phyloP scores from a whole-genome alignment of 2,888 invertebrate genomes.

The Epinotia ramella region DNA sequence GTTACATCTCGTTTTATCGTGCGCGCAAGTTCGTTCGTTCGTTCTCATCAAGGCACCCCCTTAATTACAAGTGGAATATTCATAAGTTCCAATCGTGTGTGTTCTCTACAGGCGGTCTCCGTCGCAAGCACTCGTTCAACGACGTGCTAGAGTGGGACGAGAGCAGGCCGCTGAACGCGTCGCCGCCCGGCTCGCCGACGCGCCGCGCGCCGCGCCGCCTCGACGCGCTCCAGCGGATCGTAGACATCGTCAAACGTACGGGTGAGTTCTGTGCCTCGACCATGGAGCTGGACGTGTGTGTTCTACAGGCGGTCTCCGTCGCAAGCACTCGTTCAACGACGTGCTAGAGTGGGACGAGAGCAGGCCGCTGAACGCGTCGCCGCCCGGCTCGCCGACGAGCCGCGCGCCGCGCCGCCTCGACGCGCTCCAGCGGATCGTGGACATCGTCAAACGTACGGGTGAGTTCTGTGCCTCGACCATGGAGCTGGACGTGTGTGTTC shows the following conservation, averaged over 20 bases:
- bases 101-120: slow-evolving; percentile 79
- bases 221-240: slow-evolving; percentile 93
- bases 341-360: slow-evolving; percentile 67
- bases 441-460: slow-evolving; percentile 88
- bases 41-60: too few relatives aligned
- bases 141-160: slow-evolving; percentile 90
- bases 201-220: slow-evolving; percentile 77
- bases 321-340: slow-evolving; percentile 93
- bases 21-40: too few relatives aligned
- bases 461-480: background rate
- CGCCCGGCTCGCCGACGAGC: slow-evolving; percentile 86
- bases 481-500: background rate
- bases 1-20: too few relatives aligned
- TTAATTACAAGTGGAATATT: background rate
- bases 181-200: slow-evolving; percentile 87
- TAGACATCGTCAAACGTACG: slow-evolving; percentile 90
- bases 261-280: slow-evolving; percentile 56
- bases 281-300: too few relatives aligned
- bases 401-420: slow-evolving; percentile 85
- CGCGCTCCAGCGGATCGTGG: slow-evolving; percentile 93
- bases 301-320: slow-evolving; percentile 83
- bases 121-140: slow-evolving; percentile 92
- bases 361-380: slow-evolving; percentile 85
- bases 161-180: slow-evolving; percentile 74
- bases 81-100: background rate